Base-by-base conservation (phyloP, 2,888 invertebrate species). In the Noctua fimbriata region DNA sequence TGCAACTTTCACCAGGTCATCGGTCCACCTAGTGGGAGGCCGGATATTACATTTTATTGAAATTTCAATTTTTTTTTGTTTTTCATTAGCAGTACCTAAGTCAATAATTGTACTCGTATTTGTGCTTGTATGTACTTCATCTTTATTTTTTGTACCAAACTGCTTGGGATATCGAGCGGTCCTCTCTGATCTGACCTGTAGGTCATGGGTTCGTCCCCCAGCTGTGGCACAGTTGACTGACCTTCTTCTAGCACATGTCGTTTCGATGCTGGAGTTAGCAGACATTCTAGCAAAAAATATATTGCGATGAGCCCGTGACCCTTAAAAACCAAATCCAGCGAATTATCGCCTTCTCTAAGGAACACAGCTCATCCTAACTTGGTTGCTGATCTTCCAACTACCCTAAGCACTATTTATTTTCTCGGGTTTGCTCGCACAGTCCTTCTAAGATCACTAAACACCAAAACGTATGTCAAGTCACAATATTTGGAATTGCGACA, bases 401-500 rank as follows among this genome's bases (percentile, higher is more conserved):
- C 47, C 58, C 32, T 73, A 58, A 82, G 76, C 63, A 77, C 24
- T 76, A 85, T 83, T 73, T 70, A 79, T 76, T 83, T 69, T 66
- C 63, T 58, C 69, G 63, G 66, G 75, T 81, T 75, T 83, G 70
- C 85, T 84, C 82, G 47, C 66, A 82, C 21, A 9, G 18, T 49
- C 49, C 9, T 52, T 52, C 21, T 52, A 24, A 55, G 24, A 24
- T 24, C 10, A 55, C 24, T 24, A 24, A 10, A 3, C 24, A 2
- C 52, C 0, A 55, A 55, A 21, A 24, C 7, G 10, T 9, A 7
- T 52, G 21, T 52, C 24, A 24, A 24, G 88, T 84, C 71, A 76
- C 81, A 72, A 87, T 91, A 90, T 90, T 91, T 90, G 90, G 88
- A 89, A 91, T 90, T 87, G 74, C 82, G 21, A 55, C 52, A 78